Base-by-base conservation (phyloP, 2,888 invertebrate genomes). In the Furcula furcula region DNA sequence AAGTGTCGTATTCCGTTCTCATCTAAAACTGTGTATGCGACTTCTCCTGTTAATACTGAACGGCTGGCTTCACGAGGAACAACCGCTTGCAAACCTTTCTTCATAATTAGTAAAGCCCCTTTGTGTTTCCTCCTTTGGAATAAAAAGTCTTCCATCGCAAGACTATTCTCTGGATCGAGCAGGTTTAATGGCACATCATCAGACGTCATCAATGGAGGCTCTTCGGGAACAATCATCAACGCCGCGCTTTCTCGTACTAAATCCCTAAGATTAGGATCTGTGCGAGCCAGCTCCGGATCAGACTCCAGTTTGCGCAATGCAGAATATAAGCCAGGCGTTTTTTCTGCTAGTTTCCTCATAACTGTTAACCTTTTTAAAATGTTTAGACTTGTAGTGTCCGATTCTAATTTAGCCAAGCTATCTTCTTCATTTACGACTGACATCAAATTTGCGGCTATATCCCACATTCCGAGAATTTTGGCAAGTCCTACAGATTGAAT, bases 81-180 rank as follows among this genome's bases (percentile, higher is more conserved):
- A 1, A 95, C 94, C 0, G 93, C 93, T 67, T 95, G 94, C 23
- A 93, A 73, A 4, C 93, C 93, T 60, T 92, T 92, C 51, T 94
- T 94, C 57, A 94, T 91, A 23, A 95, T 93, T 59, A 95, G 87
- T 34, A 94, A 90, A 0, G 93, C 91, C 6, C 92, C 91, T 36
- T 56, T 88, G 38, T 77, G 79, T 45, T 90, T 90, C 45, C 90
- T 90, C 47, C 91, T 84, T 61, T 91, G 90, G 50, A 93, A 89
- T 28, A 94, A 75, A 58, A 92, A 94, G 52, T 94, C 94, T 78
- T 94, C 94, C 81, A 94, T 93, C 0, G 94, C 94, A n/a, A 94
- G 76, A 55, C 92, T 91, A 59, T 94, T 94, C 59, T 93, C 92
- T 2, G 91, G 90, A 51, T 91, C 90, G 36, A 94, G 89, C 14